Conservation (phyloP, 2,797 vertebrate species). For the Sarcophilus harrisii region DNA sequence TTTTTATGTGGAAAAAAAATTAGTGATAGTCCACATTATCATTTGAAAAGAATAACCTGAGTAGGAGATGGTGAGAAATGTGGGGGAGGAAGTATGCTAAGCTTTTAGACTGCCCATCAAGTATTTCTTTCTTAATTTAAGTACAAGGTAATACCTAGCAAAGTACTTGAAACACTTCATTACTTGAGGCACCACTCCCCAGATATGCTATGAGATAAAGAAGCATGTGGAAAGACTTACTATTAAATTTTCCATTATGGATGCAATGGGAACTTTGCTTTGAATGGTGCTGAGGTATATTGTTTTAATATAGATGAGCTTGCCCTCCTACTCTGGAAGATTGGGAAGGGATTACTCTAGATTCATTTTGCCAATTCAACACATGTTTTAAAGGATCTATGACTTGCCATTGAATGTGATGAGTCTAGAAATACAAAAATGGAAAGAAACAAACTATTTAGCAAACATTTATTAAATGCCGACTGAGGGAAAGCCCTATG, state of each 20-base stretch:
- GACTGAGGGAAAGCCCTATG: not conserved
- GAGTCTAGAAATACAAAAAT: not conserved
- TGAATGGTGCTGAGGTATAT: not conserved
- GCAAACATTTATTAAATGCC: not conserved
- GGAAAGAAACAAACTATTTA: not conserved
- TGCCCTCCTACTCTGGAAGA: not conserved
- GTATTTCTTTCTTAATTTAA: not conserved
- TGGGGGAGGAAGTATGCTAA: not conserved
- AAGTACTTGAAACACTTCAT: not conserved
- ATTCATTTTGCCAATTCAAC: not conserved
- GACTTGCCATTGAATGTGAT: not conserved
- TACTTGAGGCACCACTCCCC: not conserved
- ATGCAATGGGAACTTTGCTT: too few relatives aligned
- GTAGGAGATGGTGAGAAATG: not conserved
- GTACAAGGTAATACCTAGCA: not conserved
- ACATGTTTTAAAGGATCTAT: not conserved
- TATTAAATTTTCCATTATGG: not conserved
- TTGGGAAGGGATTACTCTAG: not conserved
- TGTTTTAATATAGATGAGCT: not conserved
- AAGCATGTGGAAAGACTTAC: not conserved
- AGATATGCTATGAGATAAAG: not conserved
- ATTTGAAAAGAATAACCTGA: conserved; percentile 20
- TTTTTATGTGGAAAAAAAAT: conserved; percentile 20
- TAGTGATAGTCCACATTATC: not conserved
- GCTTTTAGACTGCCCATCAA: not conserved